Evolutionary conservation across 2,113 vertebrate species (phyloP).

Genomic region (human (Homo sapiens)): GRCh38 chr5:28487501-28488000

Average conservation of each 20-base stretch:
- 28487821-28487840: neutral
- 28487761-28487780: neutral
- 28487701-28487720: neutral
- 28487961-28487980: neutral
- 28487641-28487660: neutral
- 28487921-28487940: neutral
- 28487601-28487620: neutral
- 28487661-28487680: neutral
- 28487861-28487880: neutral
- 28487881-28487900: neutral
- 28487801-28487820: accelerated
- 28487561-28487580: accelerated
- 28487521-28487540: neutral
- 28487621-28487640: neutral
- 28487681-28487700: neutral
- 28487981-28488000: neutral
- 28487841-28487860: neutral
- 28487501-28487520: neutral
- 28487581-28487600: neutral
- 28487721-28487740: neutral
- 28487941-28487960: neutral
- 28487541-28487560: neutral
- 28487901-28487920: neutral
- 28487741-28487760: neutral
- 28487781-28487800: neutral